phyloP scores from a whole-genome alignment of 1,140 invertebrate species.

The Himalopsyche phryganea region DNA sequence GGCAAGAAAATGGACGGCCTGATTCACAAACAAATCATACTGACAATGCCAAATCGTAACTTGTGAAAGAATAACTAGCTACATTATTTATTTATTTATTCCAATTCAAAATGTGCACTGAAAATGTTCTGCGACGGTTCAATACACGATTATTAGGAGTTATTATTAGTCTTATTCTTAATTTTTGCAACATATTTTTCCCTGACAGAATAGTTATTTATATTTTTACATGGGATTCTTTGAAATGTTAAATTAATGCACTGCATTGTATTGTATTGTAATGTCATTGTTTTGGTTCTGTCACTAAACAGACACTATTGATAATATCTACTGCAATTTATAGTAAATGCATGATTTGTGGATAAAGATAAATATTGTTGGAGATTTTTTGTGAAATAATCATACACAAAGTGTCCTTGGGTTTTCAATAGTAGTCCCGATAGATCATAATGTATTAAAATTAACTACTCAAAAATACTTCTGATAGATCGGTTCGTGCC shows the following conservation, averaged over 20 bases:
- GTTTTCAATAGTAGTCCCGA: too few species aligned
- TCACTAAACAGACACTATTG: neutral
- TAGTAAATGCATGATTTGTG: neutral
- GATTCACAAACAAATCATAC: conserved; percentile 14
- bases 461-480: too few species aligned
- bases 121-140: too few species aligned
- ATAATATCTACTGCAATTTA: neutral
- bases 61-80: conserved; percentile 5
- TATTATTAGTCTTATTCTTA: too few species aligned
- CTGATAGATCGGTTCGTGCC: too few species aligned
- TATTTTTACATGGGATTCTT: too few species aligned
- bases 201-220: too few species aligned
- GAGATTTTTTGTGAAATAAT: too few species aligned
- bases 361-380: neutral
- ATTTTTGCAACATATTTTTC: too few species aligned
- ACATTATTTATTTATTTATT: conserved; percentile 13
- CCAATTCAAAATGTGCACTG: neutral
- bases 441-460: too few species aligned
- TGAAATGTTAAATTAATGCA: neutral
- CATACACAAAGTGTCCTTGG: too few species aligned
- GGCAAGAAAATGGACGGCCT: conserved; percentile 31
- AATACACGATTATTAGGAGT: too few species aligned
- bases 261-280: neutral
- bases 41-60: conserved; percentile 26
- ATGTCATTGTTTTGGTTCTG: neutral